Conservation (phyloP, 2,888 invertebrate species). For the Xylophagus ater region DNA sequence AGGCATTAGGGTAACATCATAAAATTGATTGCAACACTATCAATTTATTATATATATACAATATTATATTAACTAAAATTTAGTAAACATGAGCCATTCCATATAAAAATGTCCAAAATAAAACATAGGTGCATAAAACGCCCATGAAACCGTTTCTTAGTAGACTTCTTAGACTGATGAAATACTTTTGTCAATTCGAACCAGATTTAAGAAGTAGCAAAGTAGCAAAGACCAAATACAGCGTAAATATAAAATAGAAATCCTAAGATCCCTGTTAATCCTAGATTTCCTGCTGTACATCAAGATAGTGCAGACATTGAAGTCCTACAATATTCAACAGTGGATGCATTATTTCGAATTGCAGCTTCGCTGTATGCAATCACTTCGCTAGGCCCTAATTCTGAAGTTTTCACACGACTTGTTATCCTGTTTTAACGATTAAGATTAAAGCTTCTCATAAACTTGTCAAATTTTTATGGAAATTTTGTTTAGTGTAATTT, state of each 20-base stretch:
- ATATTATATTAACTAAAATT: no score
- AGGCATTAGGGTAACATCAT: no score
- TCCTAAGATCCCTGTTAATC: slow-evolving; percentile 85
- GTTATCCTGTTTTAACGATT: no score
- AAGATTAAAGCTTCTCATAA: no score
- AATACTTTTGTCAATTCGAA: slow-evolving; percentile 80
- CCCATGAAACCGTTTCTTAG: slow-evolving; percentile 90
- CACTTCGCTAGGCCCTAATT: slow-evolving; percentile 47
- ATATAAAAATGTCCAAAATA: slow-evolving; percentile 67
- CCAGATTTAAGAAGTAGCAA: slow-evolving; percentile 83
- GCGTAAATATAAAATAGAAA: slow-evolving; percentile 89
- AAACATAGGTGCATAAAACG: slow-evolving; percentile 86
- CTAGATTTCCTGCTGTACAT: slow-evolving; percentile 87
- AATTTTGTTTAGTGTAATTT: no score
- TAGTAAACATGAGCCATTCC: slow-evolving; percentile 67
- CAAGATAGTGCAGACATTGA: slow-evolving; percentile 93
- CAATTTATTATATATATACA: no score
- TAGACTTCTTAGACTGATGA: slow-evolving; percentile 75
- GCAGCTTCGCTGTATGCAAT: slow-evolving; percentile 85
- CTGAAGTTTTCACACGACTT: slow-evolving; percentile 33
- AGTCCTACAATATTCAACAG: slow-evolving; percentile 94
- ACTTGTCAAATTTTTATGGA: no score
- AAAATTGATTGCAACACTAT: no score
- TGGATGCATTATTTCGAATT: slow-evolving; percentile 80
- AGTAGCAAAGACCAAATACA: slow-evolving; percentile 75